Evolutionary conservation across 2,113 vertebrate genomes (phyloP).

Genomic region (Datnioides undecimradiatus): DNA sequence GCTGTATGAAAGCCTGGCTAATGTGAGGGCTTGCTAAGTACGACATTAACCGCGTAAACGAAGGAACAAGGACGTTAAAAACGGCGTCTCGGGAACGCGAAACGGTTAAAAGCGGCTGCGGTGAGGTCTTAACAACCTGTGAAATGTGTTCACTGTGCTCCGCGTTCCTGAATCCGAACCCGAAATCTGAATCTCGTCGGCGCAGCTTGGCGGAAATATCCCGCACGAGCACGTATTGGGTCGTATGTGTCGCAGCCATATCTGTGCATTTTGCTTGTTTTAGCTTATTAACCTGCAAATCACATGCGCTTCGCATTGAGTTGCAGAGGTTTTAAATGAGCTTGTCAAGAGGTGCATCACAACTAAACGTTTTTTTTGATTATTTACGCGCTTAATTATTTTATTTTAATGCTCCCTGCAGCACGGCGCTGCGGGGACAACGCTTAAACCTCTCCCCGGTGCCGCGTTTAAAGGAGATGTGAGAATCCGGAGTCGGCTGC

Average conservation of each 20-base stretch:
- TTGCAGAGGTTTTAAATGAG: background rate
- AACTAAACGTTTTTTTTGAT: background rate
- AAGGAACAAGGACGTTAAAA: background rate
- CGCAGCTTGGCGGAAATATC: background rate
- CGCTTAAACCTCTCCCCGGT: background rate
- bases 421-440: too few species aligned
- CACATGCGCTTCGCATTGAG: background rate
- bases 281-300: constrained; percentile 10
- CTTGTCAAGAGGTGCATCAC: background rate
- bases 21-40: too few species aligned
- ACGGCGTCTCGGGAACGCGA: background rate
- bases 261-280: background rate
- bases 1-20: too few species aligned
- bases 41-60: background rate
- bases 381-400: background rate
- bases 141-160: background rate
- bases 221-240: background rate
- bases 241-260: background rate
- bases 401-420: background rate
- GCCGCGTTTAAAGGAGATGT: background rate
- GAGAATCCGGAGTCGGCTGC: background rate
- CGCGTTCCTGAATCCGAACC: background rate
- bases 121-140: background rate
- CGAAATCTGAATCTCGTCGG: background rate
- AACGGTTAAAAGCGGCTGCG: background rate